These are phyloP conservation scores for Zosterops hypoxanthus DNA, from an alignment of 2,113 vertebrate species.

Conservation along the genomic window DNA sequence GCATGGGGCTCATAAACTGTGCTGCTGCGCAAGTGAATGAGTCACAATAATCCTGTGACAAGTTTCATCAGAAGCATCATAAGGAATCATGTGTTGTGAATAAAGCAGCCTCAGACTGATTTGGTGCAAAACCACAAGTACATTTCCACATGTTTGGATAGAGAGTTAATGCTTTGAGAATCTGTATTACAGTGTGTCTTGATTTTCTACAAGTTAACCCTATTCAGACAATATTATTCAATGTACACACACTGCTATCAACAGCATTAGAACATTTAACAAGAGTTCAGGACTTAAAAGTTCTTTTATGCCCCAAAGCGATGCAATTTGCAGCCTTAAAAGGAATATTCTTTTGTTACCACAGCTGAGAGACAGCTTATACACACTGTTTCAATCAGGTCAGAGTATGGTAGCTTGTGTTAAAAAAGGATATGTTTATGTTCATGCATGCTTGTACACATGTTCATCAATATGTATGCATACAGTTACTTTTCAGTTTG, in stretches of 20 bases:
- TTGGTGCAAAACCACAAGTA: conserved; percentile 2
- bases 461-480: no score
- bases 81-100: conserved; percentile 41
- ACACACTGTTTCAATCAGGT: neutral
- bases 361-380: neutral
- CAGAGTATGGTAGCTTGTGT: neutral
- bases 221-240: neutral
- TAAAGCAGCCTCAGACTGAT: conserved; percentile 51
- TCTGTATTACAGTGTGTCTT: neutral
- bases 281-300: neutral
- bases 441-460: accelerated
- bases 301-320: neutral
- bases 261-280: neutral
- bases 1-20: neutral
- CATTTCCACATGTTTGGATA: neutral
- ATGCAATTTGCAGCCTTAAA: neutral
- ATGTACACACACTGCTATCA: neutral
- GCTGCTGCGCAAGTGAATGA: conserved; percentile 15
- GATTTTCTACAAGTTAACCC: neutral
- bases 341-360: neutral
- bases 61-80: conserved; percentile 58
- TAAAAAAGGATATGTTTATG: neutral
- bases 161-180: neutral
- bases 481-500: neutral
- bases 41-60: conserved; percentile 34